Percentiles rank a stretch among this genome's conserved stretches.
These are phyloP conservation scores for Agrilus cyanescens DNA, from an alignment of 2,888 invertebrate genomes.

Conservation along the genomic window DNA sequence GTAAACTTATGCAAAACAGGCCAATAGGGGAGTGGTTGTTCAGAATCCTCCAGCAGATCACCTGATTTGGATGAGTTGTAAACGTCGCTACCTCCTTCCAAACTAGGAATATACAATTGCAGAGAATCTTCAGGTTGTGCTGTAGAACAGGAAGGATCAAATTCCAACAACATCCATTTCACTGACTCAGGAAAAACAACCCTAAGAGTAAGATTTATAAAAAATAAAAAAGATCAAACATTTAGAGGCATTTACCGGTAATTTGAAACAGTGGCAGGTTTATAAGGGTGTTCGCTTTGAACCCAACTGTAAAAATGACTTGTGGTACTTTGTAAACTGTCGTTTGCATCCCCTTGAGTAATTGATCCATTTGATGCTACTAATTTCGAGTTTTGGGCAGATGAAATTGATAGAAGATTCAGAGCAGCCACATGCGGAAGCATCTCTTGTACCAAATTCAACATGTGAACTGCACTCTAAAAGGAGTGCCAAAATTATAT, in stretches of 20 bases:
- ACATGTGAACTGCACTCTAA: slow-evolving; percentile 73
- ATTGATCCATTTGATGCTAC: slow-evolving; percentile 20
- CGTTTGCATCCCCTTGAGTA: slow-evolving; percentile 21
- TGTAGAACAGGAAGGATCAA: slow-evolving; percentile 84
- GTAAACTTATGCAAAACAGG: slow-evolving; percentile 55
- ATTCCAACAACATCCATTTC: slow-evolving; percentile 87
- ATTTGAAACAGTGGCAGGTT: slow-evolving; percentile 73
- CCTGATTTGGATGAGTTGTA: slow-evolving; percentile 19
- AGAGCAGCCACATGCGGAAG: slow-evolving; percentile 80
- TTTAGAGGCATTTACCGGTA: slow-evolving; percentile 46
- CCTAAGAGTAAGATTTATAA: slow-evolving; percentile 32
- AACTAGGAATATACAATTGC: slow-evolving; percentile 54
- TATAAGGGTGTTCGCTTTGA: slow-evolving; percentile 96
- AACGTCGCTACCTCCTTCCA: slow-evolving; percentile 15
- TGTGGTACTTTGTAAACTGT: slow-evolving; percentile 44
- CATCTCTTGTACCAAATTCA: slow-evolving; percentile 76
- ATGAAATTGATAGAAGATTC: slow-evolving; percentile 48
- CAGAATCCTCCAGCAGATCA: slow-evolving; percentile 26
- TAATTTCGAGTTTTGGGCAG: slow-evolving; percentile 24
- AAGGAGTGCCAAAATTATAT: slow-evolving; percentile 18
- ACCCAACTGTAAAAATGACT: slow-evolving; percentile 83
- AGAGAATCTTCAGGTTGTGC: slow-evolving; percentile 87
- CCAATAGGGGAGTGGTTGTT: slow-evolving; percentile 41
- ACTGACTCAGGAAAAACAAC: slow-evolving; percentile 81
- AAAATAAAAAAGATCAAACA: not conserved